Evolutionary conservation across 2,888 invertebrate genomes (phyloP).

Genomic region (Anthophora plumipes): DNA sequence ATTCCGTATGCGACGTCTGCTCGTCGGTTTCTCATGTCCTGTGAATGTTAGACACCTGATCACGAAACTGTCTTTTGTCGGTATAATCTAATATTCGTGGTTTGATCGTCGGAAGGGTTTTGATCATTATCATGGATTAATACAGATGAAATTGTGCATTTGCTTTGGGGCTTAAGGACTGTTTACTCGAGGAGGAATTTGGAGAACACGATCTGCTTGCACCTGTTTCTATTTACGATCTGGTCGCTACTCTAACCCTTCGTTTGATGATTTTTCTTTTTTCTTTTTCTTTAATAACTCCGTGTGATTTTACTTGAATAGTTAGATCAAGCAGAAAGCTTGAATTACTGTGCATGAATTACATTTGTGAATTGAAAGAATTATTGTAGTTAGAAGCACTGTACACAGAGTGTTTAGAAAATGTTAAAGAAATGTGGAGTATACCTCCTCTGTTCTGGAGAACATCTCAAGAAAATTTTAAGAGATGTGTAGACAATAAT

Average conservation of each 20-base stretch:
- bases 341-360: too few relatives aligned
- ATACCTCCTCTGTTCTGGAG: too few relatives aligned
- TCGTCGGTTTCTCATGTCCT: conserved; percentile 22
- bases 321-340: not conserved
- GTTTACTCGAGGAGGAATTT: not conserved
- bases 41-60: not conserved
- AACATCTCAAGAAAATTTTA: too few relatives aligned
- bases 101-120: not conserved
- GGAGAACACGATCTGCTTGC: not conserved
- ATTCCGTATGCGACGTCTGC: conserved; percentile 52
- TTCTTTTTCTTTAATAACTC: not conserved
- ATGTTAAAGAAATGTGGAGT: too few relatives aligned
- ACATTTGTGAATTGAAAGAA: too few relatives aligned
- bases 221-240: conserved; percentile 6
- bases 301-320: too few relatives aligned
- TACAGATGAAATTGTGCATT: not conserved
- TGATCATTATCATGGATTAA: not conserved
- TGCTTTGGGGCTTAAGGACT: not conserved
- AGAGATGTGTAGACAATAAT: too few relatives aligned
- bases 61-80: conserved; percentile 22
- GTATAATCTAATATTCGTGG: not conserved
- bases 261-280: not conserved
- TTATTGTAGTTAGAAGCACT: too few relatives aligned
- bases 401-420: too few relatives aligned
- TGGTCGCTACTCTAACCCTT: not conserved